Evolutionary conservation across 2,113 vertebrate genomes (phyloP).

Genomic region (Pseudorectes ferrugineus): DNA sequence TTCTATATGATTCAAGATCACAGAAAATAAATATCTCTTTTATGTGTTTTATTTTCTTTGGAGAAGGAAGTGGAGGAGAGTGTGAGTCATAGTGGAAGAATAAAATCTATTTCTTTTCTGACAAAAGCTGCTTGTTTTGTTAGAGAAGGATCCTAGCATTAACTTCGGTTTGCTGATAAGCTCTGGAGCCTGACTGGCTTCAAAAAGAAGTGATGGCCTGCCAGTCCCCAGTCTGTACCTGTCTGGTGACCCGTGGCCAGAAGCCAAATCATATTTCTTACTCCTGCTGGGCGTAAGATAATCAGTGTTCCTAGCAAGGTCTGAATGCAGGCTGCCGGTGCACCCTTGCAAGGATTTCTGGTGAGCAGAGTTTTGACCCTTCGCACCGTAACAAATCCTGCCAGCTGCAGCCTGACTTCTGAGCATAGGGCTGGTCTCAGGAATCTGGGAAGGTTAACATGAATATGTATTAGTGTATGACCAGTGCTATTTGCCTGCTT

Average conservation of each 20-base stretch:
- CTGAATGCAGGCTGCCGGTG: not conserved
- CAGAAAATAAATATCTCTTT: conserved; percentile 19
- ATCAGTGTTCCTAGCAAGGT: not conserved
- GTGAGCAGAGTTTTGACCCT: not conserved
- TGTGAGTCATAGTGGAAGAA: conserved; percentile 10
- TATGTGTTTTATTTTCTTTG: conserved; percentile 28
- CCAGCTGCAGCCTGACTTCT: conserved; percentile 6
- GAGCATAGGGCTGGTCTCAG: not conserved
- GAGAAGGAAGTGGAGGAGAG: not conserved
- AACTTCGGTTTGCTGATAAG: not conserved
- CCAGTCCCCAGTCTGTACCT: not conserved
- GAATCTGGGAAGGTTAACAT: not conserved
- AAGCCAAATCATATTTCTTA: not conserved
- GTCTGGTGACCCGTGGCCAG: not conserved
- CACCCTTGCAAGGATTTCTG: not conserved
- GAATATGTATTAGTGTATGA: not conserved
- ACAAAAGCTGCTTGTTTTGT: not conserved
- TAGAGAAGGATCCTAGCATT: not conserved
- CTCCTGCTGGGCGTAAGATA: not conserved
- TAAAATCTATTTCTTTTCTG: conserved; percentile 5
- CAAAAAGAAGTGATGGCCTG: not conserved
- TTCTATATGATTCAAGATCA: conserved; percentile 5
- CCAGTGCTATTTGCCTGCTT: not conserved
- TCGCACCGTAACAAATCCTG: not conserved
- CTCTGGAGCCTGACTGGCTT: not conserved